phyloP scores from a whole-genome alignment of 2,888 invertebrate genomes.

The Mylabris sibirica region DNA sequence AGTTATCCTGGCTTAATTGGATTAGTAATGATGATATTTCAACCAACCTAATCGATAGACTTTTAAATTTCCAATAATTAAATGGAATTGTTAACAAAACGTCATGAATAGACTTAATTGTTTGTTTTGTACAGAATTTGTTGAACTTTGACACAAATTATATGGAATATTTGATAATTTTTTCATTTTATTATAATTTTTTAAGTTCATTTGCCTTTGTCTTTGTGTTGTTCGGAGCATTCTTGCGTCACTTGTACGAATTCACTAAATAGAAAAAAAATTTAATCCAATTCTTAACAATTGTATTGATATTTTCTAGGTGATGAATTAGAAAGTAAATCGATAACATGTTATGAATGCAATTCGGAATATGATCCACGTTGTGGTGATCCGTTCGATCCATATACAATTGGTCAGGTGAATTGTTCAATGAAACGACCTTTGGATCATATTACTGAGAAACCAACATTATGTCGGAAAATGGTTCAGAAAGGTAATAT shows the following conservation, averaged over 20 bases:
- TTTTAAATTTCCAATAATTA: not conserved
- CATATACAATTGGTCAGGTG: conserved; percentile 82
- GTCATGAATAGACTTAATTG: not conserved
- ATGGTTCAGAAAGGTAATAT: conserved; percentile 62
- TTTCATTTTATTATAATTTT: not conserved
- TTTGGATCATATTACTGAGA: conserved; percentile 70
- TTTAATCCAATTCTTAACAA: not conserved
- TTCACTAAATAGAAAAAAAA: not conserved
- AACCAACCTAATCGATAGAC: not conserved
- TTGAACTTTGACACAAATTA: not conserved
- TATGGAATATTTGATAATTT: not conserved
- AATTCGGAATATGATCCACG: conserved; percentile 90
- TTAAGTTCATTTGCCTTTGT: not conserved
- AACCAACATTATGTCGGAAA: conserved; percentile 80
- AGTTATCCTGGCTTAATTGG: not conserved
- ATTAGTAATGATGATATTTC: not conserved
- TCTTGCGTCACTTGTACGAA: not conserved
- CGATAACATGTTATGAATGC: conserved; percentile 86
- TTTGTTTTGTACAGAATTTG: not conserved
- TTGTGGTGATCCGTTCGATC: conserved; percentile 88
- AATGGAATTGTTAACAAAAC: not conserved
- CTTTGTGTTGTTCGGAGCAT: not conserved
- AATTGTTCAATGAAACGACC: conserved; percentile 81
- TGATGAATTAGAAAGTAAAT: conserved; percentile 41
- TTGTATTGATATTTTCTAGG: conserved; percentile 26